phyloP scores from a whole-genome alignment of 2,888 invertebrate species.

The Conops quadrifasciatus region DNA sequence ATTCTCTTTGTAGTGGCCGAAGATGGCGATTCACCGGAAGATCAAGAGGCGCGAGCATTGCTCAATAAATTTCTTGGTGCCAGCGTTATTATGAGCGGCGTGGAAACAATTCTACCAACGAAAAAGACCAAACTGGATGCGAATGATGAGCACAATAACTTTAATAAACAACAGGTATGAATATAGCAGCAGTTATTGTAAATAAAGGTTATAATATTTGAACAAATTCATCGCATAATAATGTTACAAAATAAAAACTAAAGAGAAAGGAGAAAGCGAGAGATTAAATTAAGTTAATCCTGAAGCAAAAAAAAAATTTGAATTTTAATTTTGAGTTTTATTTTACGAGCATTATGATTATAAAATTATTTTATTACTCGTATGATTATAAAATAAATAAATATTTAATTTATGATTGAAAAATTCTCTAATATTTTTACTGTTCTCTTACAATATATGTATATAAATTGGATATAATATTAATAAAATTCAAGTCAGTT shows the following conservation, averaged over 20 bases:
- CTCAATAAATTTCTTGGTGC: constrained; percentile 86
- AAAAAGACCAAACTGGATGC: constrained; percentile 48
- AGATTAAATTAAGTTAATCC: too few species aligned
- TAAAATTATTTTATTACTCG: too few species aligned
- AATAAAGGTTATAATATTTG: constrained; percentile 1
- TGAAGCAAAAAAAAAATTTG: too few species aligned
- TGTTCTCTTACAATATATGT: too few species aligned
- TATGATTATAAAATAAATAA: too few species aligned
- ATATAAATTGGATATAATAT: too few species aligned
- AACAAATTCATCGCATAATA: neutral
- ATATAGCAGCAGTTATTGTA: neutral
- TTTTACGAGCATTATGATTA: too few species aligned
- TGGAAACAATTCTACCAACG: constrained; percentile 68
- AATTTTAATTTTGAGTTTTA: too few species aligned
- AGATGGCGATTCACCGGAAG: constrained; percentile 74
- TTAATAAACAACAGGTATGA: constrained; percentile 58
- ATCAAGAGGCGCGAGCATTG: constrained; percentile 77
- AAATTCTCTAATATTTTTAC: too few species aligned
- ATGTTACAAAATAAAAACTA: neutral
- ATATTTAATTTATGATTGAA: too few species aligned
- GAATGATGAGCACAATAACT: constrained; percentile 40
- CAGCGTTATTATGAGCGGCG: constrained; percentile 80
- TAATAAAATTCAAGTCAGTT: too few species aligned
- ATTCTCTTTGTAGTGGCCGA: constrained; percentile 67
- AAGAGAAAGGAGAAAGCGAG: neutral